Percentiles rank a stretch among this genome's conserved stretches.
Conservation (phyloP, 2,888 invertebrate genomes). For the Cryptus viduatorius region DNA sequence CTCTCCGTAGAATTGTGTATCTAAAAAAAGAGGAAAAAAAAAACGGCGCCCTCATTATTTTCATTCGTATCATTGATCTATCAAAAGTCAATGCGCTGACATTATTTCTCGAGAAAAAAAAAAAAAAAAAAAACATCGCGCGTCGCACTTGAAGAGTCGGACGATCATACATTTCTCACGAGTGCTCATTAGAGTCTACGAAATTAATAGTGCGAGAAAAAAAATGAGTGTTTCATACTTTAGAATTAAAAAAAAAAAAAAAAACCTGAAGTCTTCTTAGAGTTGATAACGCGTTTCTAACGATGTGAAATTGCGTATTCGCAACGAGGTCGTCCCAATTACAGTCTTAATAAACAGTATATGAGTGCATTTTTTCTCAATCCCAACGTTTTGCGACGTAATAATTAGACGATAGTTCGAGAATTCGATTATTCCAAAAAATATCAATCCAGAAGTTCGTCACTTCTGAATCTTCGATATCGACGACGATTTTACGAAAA, state of each 20-base stretch:
- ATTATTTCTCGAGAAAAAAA: background rate
- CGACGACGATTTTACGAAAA: background rate
- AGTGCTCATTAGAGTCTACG: conserved; percentile 63
- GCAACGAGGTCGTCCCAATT: background rate
- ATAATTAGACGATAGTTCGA: too few species aligned
- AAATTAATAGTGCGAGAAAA: background rate
- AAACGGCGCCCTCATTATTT: conserved; percentile 67
- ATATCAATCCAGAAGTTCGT: too few species aligned
- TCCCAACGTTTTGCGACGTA: too few species aligned
- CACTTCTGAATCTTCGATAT: too few species aligned
- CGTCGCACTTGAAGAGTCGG: background rate
- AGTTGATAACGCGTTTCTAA: background rate
- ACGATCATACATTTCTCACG: conserved; percentile 1
- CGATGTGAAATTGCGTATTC: background rate
- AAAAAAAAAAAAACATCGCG: background rate
- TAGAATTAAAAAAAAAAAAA: background rate
- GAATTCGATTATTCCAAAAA: too few species aligned
- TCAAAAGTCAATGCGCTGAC: conserved; percentile 7
- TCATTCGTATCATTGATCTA: conserved; percentile 13
- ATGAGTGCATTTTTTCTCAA: too few species aligned
- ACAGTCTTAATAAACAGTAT: too few species aligned
- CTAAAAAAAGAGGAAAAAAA: conserved; percentile 83
- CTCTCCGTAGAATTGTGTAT: conserved; percentile 89
- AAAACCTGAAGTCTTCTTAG: background rate
- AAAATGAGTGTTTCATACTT: conserved; percentile 1